Evolutionary conservation across 2,113 vertebrate genomes (phyloP).

Genomic region (Paramisgurnus dabryanus): DNA sequence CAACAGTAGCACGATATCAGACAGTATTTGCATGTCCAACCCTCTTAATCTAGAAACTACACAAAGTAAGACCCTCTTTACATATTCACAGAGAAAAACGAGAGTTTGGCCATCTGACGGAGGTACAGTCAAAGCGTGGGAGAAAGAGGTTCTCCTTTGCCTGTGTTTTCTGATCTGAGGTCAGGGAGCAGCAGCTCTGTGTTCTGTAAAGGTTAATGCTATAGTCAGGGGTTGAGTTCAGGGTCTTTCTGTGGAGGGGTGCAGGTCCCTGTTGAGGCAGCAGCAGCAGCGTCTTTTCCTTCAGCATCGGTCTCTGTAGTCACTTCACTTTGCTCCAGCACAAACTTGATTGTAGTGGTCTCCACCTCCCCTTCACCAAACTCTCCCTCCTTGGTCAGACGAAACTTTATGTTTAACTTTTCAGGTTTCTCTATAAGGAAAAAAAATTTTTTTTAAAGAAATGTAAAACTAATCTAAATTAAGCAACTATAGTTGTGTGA

Average conservation of each 20-base stretch:
- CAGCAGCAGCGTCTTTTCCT: neutral
- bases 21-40: constrained; percentile 10
- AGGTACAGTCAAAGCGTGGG: neutral
- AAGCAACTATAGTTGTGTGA: too few species aligned
- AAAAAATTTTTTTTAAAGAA: neutral
- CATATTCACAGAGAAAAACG: neutral
- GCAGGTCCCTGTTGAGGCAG: constrained; percentile 14
- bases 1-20: constrained; percentile 3
- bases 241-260: constrained; percentile 7
- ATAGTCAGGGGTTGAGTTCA: constrained; percentile 41
- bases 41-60: constrained; percentile 18
- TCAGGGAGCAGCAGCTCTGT: constrained; percentile 7
- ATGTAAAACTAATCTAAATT: too few species aligned
- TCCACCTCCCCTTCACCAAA: constrained; percentile 44
- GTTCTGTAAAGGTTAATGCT: neutral
- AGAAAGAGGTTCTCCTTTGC: neutral
- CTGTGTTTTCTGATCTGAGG: constrained; percentile 26
- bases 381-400: constrained; percentile 68
- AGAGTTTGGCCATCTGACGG: constrained; percentile 11
- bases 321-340: constrained; percentile 61
- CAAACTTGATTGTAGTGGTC: constrained; percentile 68
- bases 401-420: constrained; percentile 76
- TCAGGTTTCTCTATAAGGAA: constrained; percentile 64
- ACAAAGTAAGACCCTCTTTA: constrained; percentile 28
- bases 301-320: constrained; percentile 24